Base-by-base conservation (phyloP, 2,113 vertebrate genomes). In the Centropristis striata region DNA sequence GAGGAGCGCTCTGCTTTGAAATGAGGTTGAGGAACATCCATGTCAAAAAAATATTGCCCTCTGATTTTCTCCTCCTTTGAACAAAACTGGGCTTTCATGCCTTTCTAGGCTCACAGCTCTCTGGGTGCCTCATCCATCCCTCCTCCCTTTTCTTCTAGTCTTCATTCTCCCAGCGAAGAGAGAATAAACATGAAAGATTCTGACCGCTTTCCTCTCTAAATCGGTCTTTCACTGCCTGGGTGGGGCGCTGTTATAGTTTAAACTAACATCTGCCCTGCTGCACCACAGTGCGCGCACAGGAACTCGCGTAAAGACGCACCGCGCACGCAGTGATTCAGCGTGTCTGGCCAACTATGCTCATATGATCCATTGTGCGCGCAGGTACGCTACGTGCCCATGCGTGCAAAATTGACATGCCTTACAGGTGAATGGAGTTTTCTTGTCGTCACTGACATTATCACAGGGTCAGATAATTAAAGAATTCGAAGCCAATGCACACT, bases 31-130 rank as follows among this genome's bases (percentile, higher is more conserved):
- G 85, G 93, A 94, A 92, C 90, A 93, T 94, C 89, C 89, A 78
- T 85, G 91, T 93, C 91, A 90, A 92, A 86, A 89, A 93, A 94
- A 93, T 83, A 90, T 84, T 80, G 64, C 74, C 79, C 79, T 87
- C 75, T 81, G 88, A 90, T 88, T 91, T 86, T 91, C 78, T 79
- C 32, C 74, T 21, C 64, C 55, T 69, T 80, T 82, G 54, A 86
- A 92, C 86, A 92, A 75, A 91, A 86, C 86, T 60, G 4, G 12
- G 69, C 87, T 92, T 94, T 94, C 93, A 93, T 90, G 83, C 65
- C 44, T 58, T n/a, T 53, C 50, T 70, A 15, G 59, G 58, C 46
- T 37, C 46, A 0, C 23, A 85, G 80, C 59, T 51, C 59, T 61
- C 54, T 1, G 79, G 0, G 47, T 21, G 28, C 59, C 65, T 78